These are phyloP conservation scores for Rhinophrynus dorsalis DNA, from an alignment of 2,797 vertebrate genomes.

Conservation along the genomic window DNA sequence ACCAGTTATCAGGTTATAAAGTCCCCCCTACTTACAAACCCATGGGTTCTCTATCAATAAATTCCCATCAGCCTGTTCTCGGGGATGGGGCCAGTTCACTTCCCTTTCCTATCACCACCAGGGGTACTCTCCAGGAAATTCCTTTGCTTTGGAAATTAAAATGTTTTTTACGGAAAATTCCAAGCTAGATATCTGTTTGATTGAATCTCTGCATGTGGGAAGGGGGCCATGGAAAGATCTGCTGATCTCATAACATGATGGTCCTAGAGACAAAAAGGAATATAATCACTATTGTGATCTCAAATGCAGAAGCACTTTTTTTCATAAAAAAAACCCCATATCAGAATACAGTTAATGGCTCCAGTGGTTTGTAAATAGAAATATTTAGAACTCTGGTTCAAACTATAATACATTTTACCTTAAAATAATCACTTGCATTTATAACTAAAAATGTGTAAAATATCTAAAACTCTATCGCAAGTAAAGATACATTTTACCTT, in stretches of 20 bases:
- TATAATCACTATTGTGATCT: no score
- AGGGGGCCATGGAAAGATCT: conserved; percentile 30
- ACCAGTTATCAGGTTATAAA: not conserved
- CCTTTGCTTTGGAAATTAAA: conserved; percentile 30
- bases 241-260: not conserved
- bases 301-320: no score
- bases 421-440: no score
- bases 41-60: not conserved
- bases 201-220: conserved; percentile 8
- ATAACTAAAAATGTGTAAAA: no score
- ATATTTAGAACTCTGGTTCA: no score
- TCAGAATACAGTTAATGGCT: no score
- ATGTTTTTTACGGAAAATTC: conserved; percentile 44
- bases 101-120: not conserved
- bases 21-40: not conserved
- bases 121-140: conserved; percentile 41
- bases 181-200: conserved; percentile 20
- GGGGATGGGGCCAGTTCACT: not conserved
- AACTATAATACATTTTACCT: no score
- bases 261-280: no score
- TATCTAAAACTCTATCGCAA: no score
- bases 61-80: not conserved
- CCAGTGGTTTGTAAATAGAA: no score
- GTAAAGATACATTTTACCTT: no score
- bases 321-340: no score